A percentile compares a stretch with the other conserved stretches of the same genome.
Conservation (phyloP, 2,113 vertebrate species). For the Saimiri boliviensis region DNA sequence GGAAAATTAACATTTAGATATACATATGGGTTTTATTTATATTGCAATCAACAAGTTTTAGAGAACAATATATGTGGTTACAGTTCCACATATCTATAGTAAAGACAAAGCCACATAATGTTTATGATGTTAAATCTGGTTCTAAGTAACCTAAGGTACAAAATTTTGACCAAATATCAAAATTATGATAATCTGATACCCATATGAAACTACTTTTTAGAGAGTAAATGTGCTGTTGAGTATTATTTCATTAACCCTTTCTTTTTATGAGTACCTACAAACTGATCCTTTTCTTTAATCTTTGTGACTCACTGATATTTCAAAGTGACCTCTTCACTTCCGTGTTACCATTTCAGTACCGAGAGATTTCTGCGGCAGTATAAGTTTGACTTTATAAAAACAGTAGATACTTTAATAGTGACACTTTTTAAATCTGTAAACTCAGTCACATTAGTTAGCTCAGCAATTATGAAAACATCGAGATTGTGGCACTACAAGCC, state of each 20-base stretch:
- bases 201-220: background rate
- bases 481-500: conserved; percentile 49
- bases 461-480: conserved; percentile 54
- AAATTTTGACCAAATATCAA: conserved; percentile 33
- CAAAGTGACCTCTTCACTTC: background rate
- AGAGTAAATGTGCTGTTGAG: conserved; percentile 24
- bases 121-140: conserved; percentile 8
- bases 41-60: conserved; percentile 35
- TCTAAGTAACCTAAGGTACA: conserved; percentile 32
- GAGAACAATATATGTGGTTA: conserved; percentile 28
- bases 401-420: conserved; percentile 41
- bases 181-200: conserved; percentile 25
- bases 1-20: conserved; percentile 51
- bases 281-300: conserved; percentile 1
- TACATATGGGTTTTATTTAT: conserved; percentile 6
- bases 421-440: conserved; percentile 50
- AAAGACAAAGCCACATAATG: background rate
- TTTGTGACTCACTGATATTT: background rate
- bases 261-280: conserved; percentile 15
- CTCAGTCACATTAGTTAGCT: conserved; percentile 53
- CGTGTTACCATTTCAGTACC: background rate
- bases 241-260: background rate
- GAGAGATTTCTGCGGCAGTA: conserved; percentile 28
- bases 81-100: background rate
- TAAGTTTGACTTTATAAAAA: conserved; percentile 44